Conservation (phyloP, 1,140 invertebrate genomes). For the Drosophila pachea region DNA sequence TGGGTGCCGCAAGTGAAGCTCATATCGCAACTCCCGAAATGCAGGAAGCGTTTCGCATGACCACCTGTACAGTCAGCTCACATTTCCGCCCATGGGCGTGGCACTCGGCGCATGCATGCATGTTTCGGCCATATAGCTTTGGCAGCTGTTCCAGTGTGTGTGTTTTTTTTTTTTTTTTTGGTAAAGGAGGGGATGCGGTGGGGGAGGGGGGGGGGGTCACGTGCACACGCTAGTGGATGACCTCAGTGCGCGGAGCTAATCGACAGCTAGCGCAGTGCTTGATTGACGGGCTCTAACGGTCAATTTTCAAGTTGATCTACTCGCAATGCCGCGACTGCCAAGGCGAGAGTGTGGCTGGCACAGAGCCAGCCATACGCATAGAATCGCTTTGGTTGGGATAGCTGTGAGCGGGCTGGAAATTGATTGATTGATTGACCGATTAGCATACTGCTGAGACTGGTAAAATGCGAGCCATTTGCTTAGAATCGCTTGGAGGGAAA, state of each 20-base stretch:
- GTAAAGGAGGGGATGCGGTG: too few relatives aligned
- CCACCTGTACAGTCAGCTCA: too few relatives aligned
- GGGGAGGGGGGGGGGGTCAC: too few relatives aligned
- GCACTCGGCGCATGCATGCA: too few relatives aligned
- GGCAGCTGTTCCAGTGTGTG: too few relatives aligned
- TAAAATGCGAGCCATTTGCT: not conserved
- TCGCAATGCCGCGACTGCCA: not conserved
- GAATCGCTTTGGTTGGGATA: not conserved
- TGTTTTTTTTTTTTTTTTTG: not conserved
- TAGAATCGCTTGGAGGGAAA: not conserved
- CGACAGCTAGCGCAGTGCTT: not conserved
- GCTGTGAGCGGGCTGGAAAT: not conserved
- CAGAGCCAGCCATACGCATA: not conserved
- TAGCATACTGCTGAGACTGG: not conserved
- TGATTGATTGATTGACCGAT: not conserved
- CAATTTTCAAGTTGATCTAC: not conserved
- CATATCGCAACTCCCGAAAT: too few relatives aligned
- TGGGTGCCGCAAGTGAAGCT: too few relatives aligned
- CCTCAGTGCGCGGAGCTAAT: not conserved
- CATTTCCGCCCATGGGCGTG: too few relatives aligned
- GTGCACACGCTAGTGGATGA: not conserved
- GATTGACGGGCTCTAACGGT: conserved; percentile 3
- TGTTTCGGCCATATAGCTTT: too few relatives aligned
- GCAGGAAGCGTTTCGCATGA: too few relatives aligned
- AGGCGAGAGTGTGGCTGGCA: not conserved